phyloP scores from a whole-genome alignment of 2,797 vertebrate genomes.

The Neoniphon sammara region DNA sequence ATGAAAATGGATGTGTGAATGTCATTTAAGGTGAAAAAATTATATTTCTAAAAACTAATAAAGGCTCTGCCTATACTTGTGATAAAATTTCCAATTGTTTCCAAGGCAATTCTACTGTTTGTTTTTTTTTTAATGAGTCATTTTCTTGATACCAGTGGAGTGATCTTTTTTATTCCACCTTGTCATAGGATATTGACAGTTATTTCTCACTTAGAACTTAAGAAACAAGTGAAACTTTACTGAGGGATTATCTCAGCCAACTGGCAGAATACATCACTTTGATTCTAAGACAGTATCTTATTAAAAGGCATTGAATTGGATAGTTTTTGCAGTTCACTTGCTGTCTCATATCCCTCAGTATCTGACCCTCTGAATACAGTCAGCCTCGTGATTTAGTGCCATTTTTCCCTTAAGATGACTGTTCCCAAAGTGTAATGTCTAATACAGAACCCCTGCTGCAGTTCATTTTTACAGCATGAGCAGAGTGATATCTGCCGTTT shows the following conservation, averaged over 20 bases:
- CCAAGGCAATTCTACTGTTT: too few species aligned
- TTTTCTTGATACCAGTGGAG: background rate
- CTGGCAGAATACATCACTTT: background rate
- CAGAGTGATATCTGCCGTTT: background rate
- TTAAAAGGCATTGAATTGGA: too few species aligned
- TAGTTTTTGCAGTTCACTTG: too few species aligned
- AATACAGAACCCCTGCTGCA: background rate
- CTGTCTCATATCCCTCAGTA: background rate
- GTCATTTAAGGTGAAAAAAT: too few species aligned
- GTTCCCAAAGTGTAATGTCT: constrained; percentile 19
- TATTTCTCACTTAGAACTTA: background rate
- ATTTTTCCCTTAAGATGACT: constrained; percentile 8
- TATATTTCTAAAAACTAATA: too few species aligned
- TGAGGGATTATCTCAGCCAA: too few species aligned
- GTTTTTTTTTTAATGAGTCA: too few species aligned
- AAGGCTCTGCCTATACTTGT: too few species aligned
- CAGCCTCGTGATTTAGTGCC: constrained; percentile 6
- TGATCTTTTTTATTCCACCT: background rate
- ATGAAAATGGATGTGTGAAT: background rate
- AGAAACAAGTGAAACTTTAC: background rate
- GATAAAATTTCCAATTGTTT: too few species aligned
- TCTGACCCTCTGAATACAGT: constrained; percentile 11
- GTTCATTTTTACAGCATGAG: too few species aligned
- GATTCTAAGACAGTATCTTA: background rate
- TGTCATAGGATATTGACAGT: background rate